Evolutionary conservation across 2,797 vertebrate genomes (phyloP).

Genomic region (Scyliorhinus canicula): DNA sequence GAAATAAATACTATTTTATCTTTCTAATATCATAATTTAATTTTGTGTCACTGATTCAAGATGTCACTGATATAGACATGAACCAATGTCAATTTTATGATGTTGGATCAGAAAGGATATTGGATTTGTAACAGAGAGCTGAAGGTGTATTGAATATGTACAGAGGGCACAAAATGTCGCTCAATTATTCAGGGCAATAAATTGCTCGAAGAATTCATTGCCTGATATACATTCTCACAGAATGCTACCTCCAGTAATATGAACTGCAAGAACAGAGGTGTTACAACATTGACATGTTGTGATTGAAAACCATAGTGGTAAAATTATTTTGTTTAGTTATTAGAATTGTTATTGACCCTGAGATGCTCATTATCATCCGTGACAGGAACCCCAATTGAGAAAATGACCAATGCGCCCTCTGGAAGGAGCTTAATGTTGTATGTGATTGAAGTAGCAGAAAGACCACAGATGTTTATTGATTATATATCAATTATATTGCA

Average conservation of each 20-base stretch:
- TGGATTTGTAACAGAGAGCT: not conserved
- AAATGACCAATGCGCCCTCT: slow-evolving; percentile 30
- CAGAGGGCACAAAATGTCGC: not conserved
- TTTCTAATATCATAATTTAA: not conserved
- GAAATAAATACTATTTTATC: not conserved
- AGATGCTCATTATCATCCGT: slow-evolving; percentile 35
- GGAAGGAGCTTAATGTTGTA: slow-evolving; percentile 24
- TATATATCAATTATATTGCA: slow-evolving; percentile 35
- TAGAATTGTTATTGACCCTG: slow-evolving; percentile 36
- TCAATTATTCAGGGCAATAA: slow-evolving; percentile 1
- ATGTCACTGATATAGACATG: not conserved
- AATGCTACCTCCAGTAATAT: not conserved
- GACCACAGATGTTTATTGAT: slow-evolving; percentile 37
- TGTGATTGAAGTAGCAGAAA: slow-evolving; percentile 9
- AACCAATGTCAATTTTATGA: not conserved
- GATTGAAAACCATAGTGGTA: slow-evolving; percentile 10
- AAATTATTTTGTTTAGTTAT: slow-evolving; percentile 35
- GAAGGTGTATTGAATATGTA: slow-evolving; percentile 15
- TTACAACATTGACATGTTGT: slow-evolving; percentile 24
- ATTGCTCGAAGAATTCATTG: slow-evolving; percentile 12
- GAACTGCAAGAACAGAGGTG: slow-evolving; percentile 11
- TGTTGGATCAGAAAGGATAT: not conserved
- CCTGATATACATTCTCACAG: slow-evolving; percentile 17
- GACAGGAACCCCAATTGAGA: slow-evolving; percentile 29
- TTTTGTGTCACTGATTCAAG: slow-evolving; percentile 2